These are phyloP conservation scores for Drosophila watanabei DNA, from an alignment of 1,140 invertebrate species.

Conservation along the genomic window DNA sequence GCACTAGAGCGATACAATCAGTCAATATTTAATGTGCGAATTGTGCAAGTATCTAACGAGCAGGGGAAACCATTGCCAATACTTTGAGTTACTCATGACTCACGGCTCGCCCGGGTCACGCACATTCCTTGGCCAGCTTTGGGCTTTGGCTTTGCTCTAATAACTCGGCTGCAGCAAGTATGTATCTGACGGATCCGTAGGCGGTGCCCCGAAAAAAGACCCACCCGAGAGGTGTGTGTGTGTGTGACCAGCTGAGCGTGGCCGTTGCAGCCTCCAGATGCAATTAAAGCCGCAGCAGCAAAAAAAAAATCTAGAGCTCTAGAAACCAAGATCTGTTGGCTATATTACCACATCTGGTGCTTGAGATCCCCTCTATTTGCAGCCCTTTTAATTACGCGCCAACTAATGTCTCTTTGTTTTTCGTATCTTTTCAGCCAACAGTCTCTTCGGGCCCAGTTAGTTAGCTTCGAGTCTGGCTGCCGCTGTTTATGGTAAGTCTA, in stretches of 20 bases:
- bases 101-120: conserved; percentile 40
- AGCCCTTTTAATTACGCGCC: conserved; percentile 41
- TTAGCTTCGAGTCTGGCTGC: conserved; percentile 52
- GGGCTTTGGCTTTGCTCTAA: conserved; percentile 42
- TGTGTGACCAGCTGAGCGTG: conserved; percentile 66
- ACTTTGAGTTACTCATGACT: not conserved
- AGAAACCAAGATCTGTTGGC: conserved; percentile 38
- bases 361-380: conserved; percentile 20
- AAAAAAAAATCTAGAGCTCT: conserved; percentile 22
- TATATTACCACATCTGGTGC: conserved; percentile 27
- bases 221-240: not conserved
- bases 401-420: conserved; percentile 58
- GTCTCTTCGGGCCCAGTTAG: conserved; percentile 19
- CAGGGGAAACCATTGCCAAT: conserved; percentile 19
- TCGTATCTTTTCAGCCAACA: conserved; percentile 46
- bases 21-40: conserved; percentile 52
- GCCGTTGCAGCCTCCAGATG: conserved; percentile 55
- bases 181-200: conserved; percentile 35
- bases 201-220: conserved; percentile 43
- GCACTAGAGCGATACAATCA: conserved; percentile 26
- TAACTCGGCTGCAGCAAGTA: conserved; percentile 37
- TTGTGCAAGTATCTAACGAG: conserved; percentile 31
- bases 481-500: conserved; percentile 77
- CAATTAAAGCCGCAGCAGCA: conserved; percentile 53
- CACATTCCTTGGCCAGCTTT: conserved; percentile 36